phyloP scores from a whole-genome alignment of 2,113 vertebrate species.

The Haliaeetus leucogaster region DNA sequence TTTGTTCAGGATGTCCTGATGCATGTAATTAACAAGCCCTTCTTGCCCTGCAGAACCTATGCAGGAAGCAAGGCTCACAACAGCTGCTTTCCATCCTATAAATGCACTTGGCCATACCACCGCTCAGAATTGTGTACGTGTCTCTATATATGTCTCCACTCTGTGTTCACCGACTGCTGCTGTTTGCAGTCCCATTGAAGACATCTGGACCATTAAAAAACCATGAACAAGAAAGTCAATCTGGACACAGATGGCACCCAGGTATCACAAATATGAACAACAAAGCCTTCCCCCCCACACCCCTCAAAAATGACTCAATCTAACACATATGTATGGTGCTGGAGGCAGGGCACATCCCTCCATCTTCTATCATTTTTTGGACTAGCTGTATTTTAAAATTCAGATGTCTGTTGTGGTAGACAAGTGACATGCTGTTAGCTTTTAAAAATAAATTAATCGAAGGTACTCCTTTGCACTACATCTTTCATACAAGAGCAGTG shows the following conservation, averaged over 20 bases:
- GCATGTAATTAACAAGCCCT: neutral
- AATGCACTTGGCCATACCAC: too few species aligned
- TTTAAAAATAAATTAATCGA: neutral
- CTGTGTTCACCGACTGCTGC: neutral
- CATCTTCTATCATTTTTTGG: neutral
- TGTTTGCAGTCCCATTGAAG: neutral
- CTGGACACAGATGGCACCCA: neutral
- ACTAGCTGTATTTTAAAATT: neutral
- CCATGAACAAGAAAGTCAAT: neutral
- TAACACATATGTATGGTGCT: fast-evolving
- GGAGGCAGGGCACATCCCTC: neutral
- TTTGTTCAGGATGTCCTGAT: neutral
- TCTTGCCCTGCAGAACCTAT: neutral
- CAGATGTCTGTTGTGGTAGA: neutral
- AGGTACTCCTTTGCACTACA: neutral
- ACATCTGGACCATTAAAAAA: neutral
- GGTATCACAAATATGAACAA: neutral
- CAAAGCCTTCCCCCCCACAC: neutral
- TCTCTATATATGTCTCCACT: neutral
- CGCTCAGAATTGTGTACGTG: fast-evolving
- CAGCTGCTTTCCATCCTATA: neutral
- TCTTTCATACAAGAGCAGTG: neutral
- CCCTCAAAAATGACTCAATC: neutral
- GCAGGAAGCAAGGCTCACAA: neutral
- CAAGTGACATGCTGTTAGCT: neutral